Base-by-base conservation (phyloP, 1,140 invertebrate genomes). In the Hypothenemus hampei region DNA sequence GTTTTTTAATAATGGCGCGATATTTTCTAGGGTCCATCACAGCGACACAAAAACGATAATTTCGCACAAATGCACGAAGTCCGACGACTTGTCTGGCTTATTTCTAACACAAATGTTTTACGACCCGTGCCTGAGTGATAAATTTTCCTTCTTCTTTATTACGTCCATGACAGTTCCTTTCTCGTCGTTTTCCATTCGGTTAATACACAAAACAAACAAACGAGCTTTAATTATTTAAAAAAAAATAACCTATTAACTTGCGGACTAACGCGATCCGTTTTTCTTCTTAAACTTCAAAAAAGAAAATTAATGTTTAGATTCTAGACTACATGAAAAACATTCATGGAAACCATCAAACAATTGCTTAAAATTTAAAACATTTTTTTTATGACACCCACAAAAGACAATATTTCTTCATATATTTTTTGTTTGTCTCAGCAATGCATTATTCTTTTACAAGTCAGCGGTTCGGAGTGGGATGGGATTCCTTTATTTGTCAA, bases 81-180 rank as follows among this genome's bases (percentile, higher is more conserved):
- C 51, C 31, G 29, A 46, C 36, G 47, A 49, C 45, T 57, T 41
- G 54, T 57, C 54, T 57, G 54, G 54, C 54, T 49, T 57, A 57
- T 57, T 57, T 57, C 54, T 57, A 57, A 57, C 43, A 50, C 54
- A 50, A 57, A 57, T 57, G 54, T 57, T 57, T 57, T 57, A 57
- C 54, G 45, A 22, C 45, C 31, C 40, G 20, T 47, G 40, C 33
- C 23, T 46, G 43, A 37, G 54, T 49, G 54, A 57, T 57, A 57
- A 57, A 57, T 57, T 57, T 35, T 47, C 39, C 33, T 26, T 29
- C n/a, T 57, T 57, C 54, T 57, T 57, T 57, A 57, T 57, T 57
- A 57, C 43, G 20, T 49, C 46, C 54, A 29, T 57, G 54, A 57
- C 54, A 57, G 54, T 43, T 23, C 41, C 16, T 16, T 21, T 40